Base-by-base conservation (phyloP, 1,140 invertebrate species). In the Pectinophora gossypiella region DNA sequence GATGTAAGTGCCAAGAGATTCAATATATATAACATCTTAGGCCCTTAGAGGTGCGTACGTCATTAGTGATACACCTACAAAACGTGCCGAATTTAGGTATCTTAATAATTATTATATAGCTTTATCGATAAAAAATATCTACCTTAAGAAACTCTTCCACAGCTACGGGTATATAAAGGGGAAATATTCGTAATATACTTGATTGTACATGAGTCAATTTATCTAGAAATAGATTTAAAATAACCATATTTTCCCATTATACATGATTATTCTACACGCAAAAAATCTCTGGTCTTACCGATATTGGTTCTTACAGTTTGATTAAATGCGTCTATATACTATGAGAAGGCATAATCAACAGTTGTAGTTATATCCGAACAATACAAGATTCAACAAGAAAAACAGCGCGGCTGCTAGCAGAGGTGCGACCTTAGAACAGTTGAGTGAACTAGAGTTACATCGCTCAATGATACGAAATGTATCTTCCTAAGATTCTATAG, bases 281-380 rank as follows among this genome's bases (percentile, higher is more conserved):
- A 32, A 32, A 2, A 1, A 32, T 32, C 27, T 32, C 27, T 32
- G 54, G 48, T 56, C 54, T 46, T 42, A 40, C 22, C 38, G 18
- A 38, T 40, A 35, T 51, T 61, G 51, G 54, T 59, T 53, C 45
- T 54, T 61, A 55, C 16, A 40, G 35, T 56, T 52, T 47, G 49
- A 44, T 59, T 48, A 50, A 32, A 44, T 56, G 38, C 48, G 19
- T 55, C 52, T 59, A 61, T 62, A 62, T 42, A 48, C 53, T 66
- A 71, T 55, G 16, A 63, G 60, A 74, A 74, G 71, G 65, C 63
- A 74, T 65, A 74, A 55, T 59, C 57, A 59, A 74, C 65, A 72
- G 59, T 69, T 62, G 48, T 59, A 71, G 56, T 66, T 64, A 61
- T 44, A 62, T 70, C 50, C 40, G 64, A 75, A 72, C 62, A 62